Evolutionary conservation across 2,113 vertebrate genomes (phyloP), one percentile per base, ranked within the genome.

Genomic region (Austrofundulus limnaeus): DNA sequence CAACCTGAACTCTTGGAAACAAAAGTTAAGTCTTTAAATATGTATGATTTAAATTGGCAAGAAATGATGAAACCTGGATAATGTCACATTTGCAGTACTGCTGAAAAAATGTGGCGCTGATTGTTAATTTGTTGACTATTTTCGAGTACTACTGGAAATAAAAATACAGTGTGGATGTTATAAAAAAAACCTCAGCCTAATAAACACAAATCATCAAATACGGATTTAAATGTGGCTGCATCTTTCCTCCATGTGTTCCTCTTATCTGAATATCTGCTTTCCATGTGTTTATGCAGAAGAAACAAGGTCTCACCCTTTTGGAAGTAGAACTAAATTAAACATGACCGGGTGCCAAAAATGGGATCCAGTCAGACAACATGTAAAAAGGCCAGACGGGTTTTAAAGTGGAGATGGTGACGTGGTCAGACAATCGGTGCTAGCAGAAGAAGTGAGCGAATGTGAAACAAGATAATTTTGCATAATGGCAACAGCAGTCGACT

Each of bases 311-410:
- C 63, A 38, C 62, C 73, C 80, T 75, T 51, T 61, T 61, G 62
- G 56, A 58, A 20, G n/a, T 68, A 85, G 72, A 80, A 74, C 54
- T 45, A 84, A 84, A 89, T 84, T 9, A 61, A 63, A 84, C 62
- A 2, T 16, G 83, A 89, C 85, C 74, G 78, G 80, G 71, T 84
- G 83, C 81, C 85, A 84, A 66, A 71, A 80, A 37, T 43, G 42
- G 66, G 59, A 34, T 23, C 1, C 38, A 68, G 75, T 63, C 21
- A 31, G 69, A 80, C 66, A 56, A 67, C 83, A 80, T 75, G 76
- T 85, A 85, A 85, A 87, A 89, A 89, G 85, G 83, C 87, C 81
- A 85, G 83, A 82, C 84, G 69, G 70, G 63, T 70, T 83, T 81
- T 60, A 66, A 60, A 70, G 73, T 12, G 34, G 75, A 81, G 79